Evolutionary conservation across 1,140 invertebrate species (phyloP).

Genomic region (Drosophila azteca): DNA sequence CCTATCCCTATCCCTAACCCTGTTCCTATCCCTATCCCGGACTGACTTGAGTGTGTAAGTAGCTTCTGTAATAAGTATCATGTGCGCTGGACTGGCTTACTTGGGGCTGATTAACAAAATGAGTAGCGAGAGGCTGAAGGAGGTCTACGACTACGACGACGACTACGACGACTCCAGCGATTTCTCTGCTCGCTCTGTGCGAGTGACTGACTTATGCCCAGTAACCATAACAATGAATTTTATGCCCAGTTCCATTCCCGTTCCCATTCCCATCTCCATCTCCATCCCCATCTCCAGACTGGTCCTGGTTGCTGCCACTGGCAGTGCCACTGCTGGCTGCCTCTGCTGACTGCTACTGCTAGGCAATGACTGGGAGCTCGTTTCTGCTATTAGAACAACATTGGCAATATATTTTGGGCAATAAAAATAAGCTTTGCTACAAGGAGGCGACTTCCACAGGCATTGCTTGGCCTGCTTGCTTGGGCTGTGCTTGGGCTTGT

Average conservation of each 20-base stretch:
- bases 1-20: background rate
- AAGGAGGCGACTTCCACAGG: constrained; percentile 27
- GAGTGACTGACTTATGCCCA: constrained; percentile 78
- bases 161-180: constrained; percentile 11
- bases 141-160: background rate
- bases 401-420: constrained; percentile 79
- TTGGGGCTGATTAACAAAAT: constrained; percentile 77
- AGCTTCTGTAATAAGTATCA: constrained; percentile 62
- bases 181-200: constrained; percentile 26
- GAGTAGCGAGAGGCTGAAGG: constrained; percentile 29
- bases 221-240: constrained; percentile 81
- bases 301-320: constrained; percentile 28
- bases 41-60: constrained; percentile 28
- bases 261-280: background rate
- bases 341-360: constrained; percentile 16
- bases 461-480: background rate
- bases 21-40: background rate
- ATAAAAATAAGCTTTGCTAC: constrained; percentile 80
- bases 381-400: constrained; percentile 81
- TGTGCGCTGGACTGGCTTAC: constrained; percentile 70
- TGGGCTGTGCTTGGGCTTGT: constrained; percentile 7
- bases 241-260: constrained; percentile 50
- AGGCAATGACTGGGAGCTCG: constrained; percentile 49
- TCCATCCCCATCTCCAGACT: too few species aligned
- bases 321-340: constrained; percentile 11